Conservation (phyloP, 1,140 invertebrate genomes). For the Holcopasites calliopsidis region DNA sequence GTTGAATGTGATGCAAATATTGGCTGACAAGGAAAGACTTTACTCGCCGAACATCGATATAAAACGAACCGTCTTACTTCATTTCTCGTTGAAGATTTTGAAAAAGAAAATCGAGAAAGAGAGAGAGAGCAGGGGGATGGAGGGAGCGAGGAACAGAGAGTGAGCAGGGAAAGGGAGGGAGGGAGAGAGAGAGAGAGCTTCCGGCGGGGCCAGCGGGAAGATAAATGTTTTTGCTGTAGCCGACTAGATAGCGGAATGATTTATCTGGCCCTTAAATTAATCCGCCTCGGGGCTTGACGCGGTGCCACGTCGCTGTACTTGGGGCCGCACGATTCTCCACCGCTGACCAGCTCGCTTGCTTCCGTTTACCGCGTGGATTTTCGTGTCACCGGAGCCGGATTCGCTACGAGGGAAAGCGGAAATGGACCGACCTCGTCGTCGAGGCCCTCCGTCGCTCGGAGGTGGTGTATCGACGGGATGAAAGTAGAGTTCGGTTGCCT, state of each 20-base stretch:
- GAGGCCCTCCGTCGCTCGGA: no score
- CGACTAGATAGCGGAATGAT: slow-evolving; percentile 54
- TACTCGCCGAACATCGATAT: no score
- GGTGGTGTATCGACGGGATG: no score
- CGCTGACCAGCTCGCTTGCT: slow-evolving; percentile 28
- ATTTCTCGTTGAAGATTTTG: no score
- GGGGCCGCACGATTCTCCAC: slow-evolving; percentile 40
- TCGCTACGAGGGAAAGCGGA: background rate
- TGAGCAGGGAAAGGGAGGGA: slow-evolving; percentile 12
- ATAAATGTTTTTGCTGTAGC: slow-evolving; percentile 56
- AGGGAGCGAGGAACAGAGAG: no score
- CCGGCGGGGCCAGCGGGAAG: slow-evolving; percentile 37
- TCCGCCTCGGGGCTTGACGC: slow-evolving; percentile 54
- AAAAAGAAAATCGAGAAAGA: no score
- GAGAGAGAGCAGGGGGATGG: no score
- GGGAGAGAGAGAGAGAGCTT: slow-evolving; percentile 20
- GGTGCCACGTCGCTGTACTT: slow-evolving; percentile 43
- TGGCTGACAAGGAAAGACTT: no score
- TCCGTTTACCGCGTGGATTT: background rate
- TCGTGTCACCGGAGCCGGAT: background rate
- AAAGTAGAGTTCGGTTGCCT: no score
- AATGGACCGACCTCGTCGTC: background rate
- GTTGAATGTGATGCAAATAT: no score
- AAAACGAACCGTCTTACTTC: no score
- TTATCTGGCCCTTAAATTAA: slow-evolving; percentile 61